A percentile compares a stretch with the other conserved stretches of the same genome.
phyloP scores from a whole-genome alignment of 2,888 invertebrate species.

The Axea sp. region DNA sequence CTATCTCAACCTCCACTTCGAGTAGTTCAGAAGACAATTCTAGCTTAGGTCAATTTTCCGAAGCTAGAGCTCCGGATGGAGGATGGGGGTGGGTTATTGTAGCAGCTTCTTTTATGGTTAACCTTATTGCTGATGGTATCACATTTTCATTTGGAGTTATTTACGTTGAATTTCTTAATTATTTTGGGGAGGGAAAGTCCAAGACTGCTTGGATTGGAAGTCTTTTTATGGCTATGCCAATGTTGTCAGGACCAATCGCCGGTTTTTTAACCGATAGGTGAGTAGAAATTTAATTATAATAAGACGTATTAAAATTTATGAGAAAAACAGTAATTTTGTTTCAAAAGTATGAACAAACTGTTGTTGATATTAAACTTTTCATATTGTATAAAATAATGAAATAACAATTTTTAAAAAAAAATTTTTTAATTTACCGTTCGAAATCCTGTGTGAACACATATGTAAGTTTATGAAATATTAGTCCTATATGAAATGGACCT shows the following conservation, averaged over 20 bases:
- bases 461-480: too few relatives aligned
- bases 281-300: too few relatives aligned
- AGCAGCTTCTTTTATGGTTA: conserved; percentile 92
- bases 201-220: conserved; percentile 95
- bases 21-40: conserved; percentile 83
- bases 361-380: too few relatives aligned
- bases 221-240: conserved; percentile 94
- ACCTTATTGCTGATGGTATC: conserved; percentile 94
- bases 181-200: conserved; percentile 91
- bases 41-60: conserved; percentile 83
- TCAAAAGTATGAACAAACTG: too few relatives aligned
- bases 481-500: too few relatives aligned
- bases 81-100: conserved; percentile 97
- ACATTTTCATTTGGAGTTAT: conserved; percentile 96
- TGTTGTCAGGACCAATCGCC: conserved; percentile 91
- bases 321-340: too few relatives aligned
- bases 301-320: too few relatives aligned
- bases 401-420: too few relatives aligned
- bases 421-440: too few relatives aligned
- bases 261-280: conserved; percentile 88
- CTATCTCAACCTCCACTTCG: conserved; percentile 77
- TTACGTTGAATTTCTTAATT: conserved; percentile 90
- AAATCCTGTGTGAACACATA: too few relatives aligned
- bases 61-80: conserved; percentile 90
- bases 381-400: too few relatives aligned